These are phyloP conservation scores for Diabrotica virgifera DNA, from an alignment of 1,140 invertebrate genomes.

Conservation along the genomic window DNA sequence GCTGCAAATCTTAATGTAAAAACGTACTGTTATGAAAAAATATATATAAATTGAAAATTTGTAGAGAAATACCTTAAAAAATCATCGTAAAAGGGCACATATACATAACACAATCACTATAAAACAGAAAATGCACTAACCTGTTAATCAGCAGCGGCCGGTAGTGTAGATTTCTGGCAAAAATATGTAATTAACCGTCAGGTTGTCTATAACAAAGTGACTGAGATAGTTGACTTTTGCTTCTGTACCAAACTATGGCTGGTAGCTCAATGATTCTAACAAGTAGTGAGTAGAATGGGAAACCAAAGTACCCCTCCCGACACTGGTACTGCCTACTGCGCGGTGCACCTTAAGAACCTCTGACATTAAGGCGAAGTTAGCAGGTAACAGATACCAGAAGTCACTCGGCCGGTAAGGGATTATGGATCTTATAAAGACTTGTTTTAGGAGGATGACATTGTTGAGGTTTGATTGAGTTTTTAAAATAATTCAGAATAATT, in stretches of 20 bases:
- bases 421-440: conserved; percentile 8
- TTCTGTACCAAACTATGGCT: conserved; percentile 46
- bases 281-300: conserved; percentile 43
- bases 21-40: no score
- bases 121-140: conserved; percentile 7
- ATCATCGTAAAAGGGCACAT: not conserved
- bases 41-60: no score
- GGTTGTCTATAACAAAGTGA: conserved; percentile 17
- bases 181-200: not conserved
- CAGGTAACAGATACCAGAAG: conserved; percentile 15
- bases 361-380: conserved; percentile 28
- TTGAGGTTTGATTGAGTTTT: conserved; percentile 19
- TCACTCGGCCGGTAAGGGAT: conserved; percentile 6
- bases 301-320: conserved; percentile 28
- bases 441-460: conserved; percentile 7
- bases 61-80: no score
- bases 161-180: not conserved
- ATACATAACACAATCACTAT: not conserved
- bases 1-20: no score
- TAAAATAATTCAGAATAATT: conserved; percentile 20
- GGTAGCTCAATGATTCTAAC: conserved; percentile 46
- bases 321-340: conserved; percentile 36
- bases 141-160: not conserved
- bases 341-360: conserved; percentile 25
- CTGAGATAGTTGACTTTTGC: conserved; percentile 29